Evolutionary conservation across 2,113 vertebrate genomes (phyloP).

Genomic region (Potamarius usumacintae): DNA sequence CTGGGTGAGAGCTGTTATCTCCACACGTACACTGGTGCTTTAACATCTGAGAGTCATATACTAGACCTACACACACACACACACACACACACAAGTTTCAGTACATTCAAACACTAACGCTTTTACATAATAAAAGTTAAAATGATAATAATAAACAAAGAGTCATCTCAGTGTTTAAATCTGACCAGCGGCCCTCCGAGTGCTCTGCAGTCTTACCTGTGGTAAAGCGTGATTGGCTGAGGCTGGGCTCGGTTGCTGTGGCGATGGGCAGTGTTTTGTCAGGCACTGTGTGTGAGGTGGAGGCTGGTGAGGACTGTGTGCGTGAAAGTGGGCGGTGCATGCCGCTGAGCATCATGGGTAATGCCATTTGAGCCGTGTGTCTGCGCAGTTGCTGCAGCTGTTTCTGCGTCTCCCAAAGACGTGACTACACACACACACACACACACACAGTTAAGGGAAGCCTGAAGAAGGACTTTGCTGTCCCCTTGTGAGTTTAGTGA

Average conservation of each 20-base stretch:
- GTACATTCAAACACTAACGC: not conserved
- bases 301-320: constrained; percentile 86
- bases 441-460: not conserved
- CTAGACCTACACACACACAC: constrained; percentile 47
- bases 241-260: constrained; percentile 71
- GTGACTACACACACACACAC: constrained; percentile 65
- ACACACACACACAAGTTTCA: constrained; percentile 44
- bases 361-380: constrained; percentile 71
- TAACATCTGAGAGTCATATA: constrained; percentile 87
- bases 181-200: not conserved
- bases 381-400: constrained; percentile 80
- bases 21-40: constrained; percentile 95
- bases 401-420: constrained; percentile 89
- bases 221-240: constrained; percentile 79
- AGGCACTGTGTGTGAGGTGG: constrained; percentile 77
- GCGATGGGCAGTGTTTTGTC: constrained; percentile 52
- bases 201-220: constrained; percentile 81
- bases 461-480: not conserved
- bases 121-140: not conserved
- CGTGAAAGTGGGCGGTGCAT: constrained; percentile 82
- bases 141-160: not conserved
- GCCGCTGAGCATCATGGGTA: constrained; percentile 61
- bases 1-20: constrained; percentile 93
- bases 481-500: not conserved
- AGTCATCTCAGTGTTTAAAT: not conserved